A percentile compares a stretch with the other conserved stretches of the same genome.
Evolutionary conservation across 2,113 vertebrate species (phyloP).

Genomic region (Bucco capensis): DNA sequence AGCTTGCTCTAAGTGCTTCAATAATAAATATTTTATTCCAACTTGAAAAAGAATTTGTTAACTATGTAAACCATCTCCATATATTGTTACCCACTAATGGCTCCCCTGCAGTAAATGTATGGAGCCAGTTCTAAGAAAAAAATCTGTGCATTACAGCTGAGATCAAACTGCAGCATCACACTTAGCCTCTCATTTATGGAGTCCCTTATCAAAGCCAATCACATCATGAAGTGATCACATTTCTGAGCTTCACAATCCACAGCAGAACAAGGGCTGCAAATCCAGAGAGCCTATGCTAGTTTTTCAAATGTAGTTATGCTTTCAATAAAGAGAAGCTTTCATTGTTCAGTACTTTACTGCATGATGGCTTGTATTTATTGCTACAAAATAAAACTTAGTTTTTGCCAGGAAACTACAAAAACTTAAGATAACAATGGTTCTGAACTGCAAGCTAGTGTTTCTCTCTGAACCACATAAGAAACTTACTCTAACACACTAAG

Average conservation of each 20-base stretch:
- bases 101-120: background rate
- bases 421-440: background rate
- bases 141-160: background rate
- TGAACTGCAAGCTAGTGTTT: background rate
- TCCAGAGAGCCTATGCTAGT: background rate
- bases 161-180: background rate
- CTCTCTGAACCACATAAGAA: background rate
- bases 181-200: background rate
- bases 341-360: background rate
- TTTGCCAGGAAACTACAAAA: background rate
- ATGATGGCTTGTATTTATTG: background rate
- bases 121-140: background rate
- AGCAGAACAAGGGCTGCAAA: background rate
- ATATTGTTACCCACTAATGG: background rate
- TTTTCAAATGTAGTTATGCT: background rate
- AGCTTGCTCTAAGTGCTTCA: slow-evolving; percentile 24
- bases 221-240: accelerated
- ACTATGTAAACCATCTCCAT: background rate
- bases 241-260: background rate
- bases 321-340: background rate
- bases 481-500: background rate
- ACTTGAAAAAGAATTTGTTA: slow-evolving; percentile 44
- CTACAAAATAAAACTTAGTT: background rate
- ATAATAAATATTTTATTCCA: slow-evolving; percentile 38
- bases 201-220: background rate